These are phyloP conservation scores for Gonocerus acuteangulatus DNA, from an alignment of 2,888 invertebrate species.

Conservation along the genomic window DNA sequence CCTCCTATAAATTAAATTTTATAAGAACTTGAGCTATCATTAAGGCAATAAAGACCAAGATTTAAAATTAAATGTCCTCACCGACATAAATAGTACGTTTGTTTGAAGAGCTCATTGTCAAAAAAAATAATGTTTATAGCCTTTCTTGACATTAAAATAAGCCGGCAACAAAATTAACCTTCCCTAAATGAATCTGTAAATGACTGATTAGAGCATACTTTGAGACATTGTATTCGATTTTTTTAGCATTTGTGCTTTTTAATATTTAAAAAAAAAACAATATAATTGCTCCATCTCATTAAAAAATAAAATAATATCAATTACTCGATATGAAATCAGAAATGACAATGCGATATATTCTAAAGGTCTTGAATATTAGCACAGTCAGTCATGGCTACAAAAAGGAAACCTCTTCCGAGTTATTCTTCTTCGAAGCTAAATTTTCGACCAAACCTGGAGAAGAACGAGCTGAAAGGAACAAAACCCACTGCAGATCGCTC, in stretches of 20 bases:
- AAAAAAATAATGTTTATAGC: neutral
- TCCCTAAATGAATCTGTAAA: too few relatives aligned
- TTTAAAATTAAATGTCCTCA: conserved; percentile 37
- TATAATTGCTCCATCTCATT: too few relatives aligned
- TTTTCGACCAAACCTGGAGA: conserved; percentile 49
- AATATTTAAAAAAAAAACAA: too few relatives aligned
- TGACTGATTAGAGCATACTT: too few relatives aligned
- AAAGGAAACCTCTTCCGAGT: conserved; percentile 44
- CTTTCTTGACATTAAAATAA: neutral
- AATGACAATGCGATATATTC: too few relatives aligned
- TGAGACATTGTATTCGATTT: too few relatives aligned
- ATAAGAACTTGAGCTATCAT: neutral
- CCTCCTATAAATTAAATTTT: conserved; percentile 51
- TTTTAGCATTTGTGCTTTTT: too few relatives aligned
- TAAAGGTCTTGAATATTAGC: neutral
- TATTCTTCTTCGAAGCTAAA: conserved; percentile 44
- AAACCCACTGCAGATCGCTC: conserved; percentile 77
- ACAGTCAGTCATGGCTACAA: conserved; percentile 43
- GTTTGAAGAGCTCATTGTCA: conserved; percentile 8
- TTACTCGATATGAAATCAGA: too few relatives aligned
- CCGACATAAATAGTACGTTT: conserved; percentile 77
- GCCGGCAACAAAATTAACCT: neutral
- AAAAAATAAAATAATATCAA: too few relatives aligned
- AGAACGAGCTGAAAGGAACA: conserved; percentile 55
- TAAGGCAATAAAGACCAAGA: neutral